Evolutionary conservation across 2,888 invertebrate species (phyloP).

Genomic region (Hydrotaea diabolus): DNA sequence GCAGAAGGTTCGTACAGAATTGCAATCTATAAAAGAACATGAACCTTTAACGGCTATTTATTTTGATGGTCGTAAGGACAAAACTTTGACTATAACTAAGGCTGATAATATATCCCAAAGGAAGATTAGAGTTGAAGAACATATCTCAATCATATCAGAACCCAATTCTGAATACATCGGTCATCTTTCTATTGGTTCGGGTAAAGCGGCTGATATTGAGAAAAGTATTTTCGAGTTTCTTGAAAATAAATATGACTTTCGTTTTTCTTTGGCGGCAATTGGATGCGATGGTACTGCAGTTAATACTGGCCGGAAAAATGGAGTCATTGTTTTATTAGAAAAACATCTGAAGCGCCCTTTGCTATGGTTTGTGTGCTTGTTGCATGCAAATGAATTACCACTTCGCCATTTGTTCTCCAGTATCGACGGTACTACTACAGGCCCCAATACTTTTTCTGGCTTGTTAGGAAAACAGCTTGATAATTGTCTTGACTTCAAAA

Average conservation of each 20-base stretch:
- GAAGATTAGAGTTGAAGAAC: constrained; percentile 35
- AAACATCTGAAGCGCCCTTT: constrained; percentile 39
- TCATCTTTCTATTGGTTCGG: constrained; percentile 10
- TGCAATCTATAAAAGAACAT: too few species aligned
- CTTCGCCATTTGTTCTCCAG: constrained; percentile 13
- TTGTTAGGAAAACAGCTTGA: constrained; percentile 42
- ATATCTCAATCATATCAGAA: neutral
- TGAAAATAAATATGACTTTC: constrained; percentile 18
- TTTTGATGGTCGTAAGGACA: too few species aligned
- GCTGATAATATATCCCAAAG: neutral
- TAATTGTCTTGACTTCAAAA: constrained; percentile 45
- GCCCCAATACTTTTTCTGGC: constrained; percentile 31
- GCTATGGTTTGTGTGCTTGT: neutral
- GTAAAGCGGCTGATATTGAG: constrained; percentile 25
- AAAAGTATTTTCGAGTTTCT: constrained; percentile 7
- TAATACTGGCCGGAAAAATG: neutral
- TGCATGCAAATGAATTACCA: constrained; percentile 26
- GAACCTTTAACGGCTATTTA: too few species aligned
- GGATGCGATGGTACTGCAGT: constrained; percentile 25
- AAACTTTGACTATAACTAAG: too few species aligned
- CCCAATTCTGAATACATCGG: constrained; percentile 7
- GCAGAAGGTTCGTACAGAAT: too few species aligned
- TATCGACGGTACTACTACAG: constrained; percentile 14
- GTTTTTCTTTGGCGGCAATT: constrained; percentile 16
- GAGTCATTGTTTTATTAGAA: constrained; percentile 34